Conservation (phyloP, 2,888 invertebrate genomes). For the Galerucella pusilla region DNA sequence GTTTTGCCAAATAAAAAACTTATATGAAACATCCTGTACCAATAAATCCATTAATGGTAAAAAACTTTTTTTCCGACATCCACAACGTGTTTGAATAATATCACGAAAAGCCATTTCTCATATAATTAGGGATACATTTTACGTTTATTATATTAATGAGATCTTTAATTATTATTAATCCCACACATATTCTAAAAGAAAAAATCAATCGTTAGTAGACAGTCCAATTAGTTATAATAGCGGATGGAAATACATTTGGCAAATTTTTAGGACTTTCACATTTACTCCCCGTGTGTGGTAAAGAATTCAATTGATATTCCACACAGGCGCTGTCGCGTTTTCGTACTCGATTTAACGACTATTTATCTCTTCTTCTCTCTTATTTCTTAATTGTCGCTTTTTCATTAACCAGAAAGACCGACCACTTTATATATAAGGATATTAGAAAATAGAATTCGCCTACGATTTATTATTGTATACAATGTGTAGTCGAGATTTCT, state of each 20-base stretch:
- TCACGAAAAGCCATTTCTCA: no score
- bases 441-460: slow-evolving; percentile 43
- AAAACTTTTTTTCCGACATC: no score
- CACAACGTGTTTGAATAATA: no score
- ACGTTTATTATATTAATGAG: background rate
- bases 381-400: slow-evolving; percentile 52
- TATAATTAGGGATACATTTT: no score
- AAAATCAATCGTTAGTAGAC: background rate
- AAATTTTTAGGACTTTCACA: slow-evolving; percentile 9
- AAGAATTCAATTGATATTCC: slow-evolving; percentile 52
- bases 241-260: slow-evolving; percentile 10
- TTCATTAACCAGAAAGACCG: slow-evolving; percentile 34
- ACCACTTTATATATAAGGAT: slow-evolving; percentile 29
- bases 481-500: background rate
- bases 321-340: slow-evolving; percentile 44
- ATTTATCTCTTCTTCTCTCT: slow-evolving; percentile 43
- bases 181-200: background rate
- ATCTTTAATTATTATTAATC: background rate
- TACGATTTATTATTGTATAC: slow-evolving; percentile 24
- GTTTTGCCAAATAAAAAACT: no score
- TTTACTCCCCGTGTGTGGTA: slow-evolving; percentile 44
- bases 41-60: no score
- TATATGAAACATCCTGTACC: no score
- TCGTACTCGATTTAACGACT: slow-evolving; percentile 43
- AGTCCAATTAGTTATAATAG: slow-evolving; percentile 8